Percentiles rank a stretch among this genome's conserved stretches.
Conservation (phyloP, 2,113 vertebrate genomes). For the Istiophorus platypterus region DNA sequence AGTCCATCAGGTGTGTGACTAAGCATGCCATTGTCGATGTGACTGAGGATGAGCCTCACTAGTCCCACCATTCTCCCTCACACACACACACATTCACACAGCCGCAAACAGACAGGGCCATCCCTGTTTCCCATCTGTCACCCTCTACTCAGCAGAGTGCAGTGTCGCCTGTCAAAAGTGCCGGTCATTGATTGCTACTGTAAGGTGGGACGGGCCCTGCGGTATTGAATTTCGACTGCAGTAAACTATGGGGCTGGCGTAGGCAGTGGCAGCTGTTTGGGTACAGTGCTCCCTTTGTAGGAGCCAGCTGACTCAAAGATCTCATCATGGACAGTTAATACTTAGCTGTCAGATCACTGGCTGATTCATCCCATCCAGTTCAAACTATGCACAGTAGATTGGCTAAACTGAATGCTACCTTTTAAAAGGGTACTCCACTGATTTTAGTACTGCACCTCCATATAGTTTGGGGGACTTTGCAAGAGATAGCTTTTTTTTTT, state of each 20-base stretch:
- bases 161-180: constrained; percentile 76
- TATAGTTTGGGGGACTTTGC: constrained; percentile 4
- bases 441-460: background rate
- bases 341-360: constrained; percentile 31
- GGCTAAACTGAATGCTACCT: constrained; percentile 18
- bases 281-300: constrained; percentile 65
- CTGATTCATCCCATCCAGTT: constrained; percentile 43
- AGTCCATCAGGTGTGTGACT: constrained; percentile 79
- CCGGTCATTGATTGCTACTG: constrained; percentile 79
- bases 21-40: constrained; percentile 70
- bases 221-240: constrained; percentile 66
- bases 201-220: constrained; percentile 64
- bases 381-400: background rate
- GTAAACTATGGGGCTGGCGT: constrained; percentile 53
- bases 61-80: constrained; percentile 44
- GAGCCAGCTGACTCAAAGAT: constrained; percentile 66
- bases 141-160: constrained; percentile 70
- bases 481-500: constrained; percentile 10
- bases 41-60: constrained; percentile 64
- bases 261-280: constrained; percentile 71
- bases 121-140: constrained; percentile 79
- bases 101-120: constrained; percentile 41
- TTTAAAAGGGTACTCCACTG: background rate
- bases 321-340: constrained; percentile 61
- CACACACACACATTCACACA: constrained; percentile 27